These are phyloP conservation scores for Diachasma alloeum DNA, from an alignment of 1,140 invertebrate genomes.

Conservation along the genomic window DNA sequence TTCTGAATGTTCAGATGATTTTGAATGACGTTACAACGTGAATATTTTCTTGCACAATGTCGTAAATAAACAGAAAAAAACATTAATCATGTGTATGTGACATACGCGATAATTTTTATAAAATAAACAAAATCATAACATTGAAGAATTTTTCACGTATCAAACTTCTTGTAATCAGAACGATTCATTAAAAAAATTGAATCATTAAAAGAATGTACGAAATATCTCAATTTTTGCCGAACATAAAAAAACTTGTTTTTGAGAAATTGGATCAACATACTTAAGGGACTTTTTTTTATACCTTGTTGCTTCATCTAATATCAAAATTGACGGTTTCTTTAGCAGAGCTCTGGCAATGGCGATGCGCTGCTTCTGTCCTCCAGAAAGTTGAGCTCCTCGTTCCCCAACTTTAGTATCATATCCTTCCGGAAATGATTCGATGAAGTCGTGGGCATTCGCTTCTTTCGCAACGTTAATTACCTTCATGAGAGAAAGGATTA, in stretches of 20 bases:
- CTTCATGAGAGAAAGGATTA: slow-evolving; percentile 44
- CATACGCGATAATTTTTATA: no score
- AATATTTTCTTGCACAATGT: no score
- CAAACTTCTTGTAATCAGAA: no score
- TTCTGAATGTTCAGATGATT: no score
- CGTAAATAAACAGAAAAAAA: no score
- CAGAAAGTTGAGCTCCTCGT: slow-evolving; percentile 86
- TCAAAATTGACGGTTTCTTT: slow-evolving; percentile 85
- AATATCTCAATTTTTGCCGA: no score
- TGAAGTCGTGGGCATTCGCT: slow-evolving; percentile 93
- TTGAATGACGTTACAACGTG: no score
- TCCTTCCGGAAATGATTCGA: slow-evolving; percentile 81
- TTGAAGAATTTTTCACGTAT: no score
- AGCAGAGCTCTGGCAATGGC: slow-evolving; percentile 89
- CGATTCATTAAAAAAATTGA: not conserved
- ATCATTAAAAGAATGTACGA: no score
- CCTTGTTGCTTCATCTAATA: slow-evolving; percentile 93
- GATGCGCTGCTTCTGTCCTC: slow-evolving; percentile 91
- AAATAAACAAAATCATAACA: no score
- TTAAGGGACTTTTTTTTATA: slow-evolving; percentile 46
- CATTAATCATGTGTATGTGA: no score
- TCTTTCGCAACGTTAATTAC: slow-evolving; percentile 80
- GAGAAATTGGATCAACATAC: not conserved
- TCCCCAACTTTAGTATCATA: slow-evolving; percentile 92
- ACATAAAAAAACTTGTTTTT: not conserved